Base-by-base conservation (phyloP, 1,140 invertebrate species). In the Neoseiulus cucumeris region DNA sequence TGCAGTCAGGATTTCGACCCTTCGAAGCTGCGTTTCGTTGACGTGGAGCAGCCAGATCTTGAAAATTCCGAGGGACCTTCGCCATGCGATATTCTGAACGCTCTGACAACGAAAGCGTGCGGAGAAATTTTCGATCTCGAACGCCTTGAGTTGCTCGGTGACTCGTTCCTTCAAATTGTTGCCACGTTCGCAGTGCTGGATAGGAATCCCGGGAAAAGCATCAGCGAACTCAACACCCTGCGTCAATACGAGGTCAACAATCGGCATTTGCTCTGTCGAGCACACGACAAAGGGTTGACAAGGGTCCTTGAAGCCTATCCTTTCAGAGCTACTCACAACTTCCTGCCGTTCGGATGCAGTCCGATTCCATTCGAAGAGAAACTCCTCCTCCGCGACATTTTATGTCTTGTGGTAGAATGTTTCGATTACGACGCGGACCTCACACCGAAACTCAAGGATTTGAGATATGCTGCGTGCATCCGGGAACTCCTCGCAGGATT, bases 91-190 rank as follows among this genome's bases (percentile, higher is more conserved):
- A 86, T 98, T 66, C 76, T 98, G 1, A 89, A 97, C 80, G 93
- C 91, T 1, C 77, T 99, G 0, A 99, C 96, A 2, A 97, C 98
- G 90, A 97, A 93, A 0, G 98, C 97, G 79, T 93, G 95, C 0
- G 96, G 95, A 75, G 96, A 99, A 77, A 95, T 94, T 28, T 94
- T 98, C 65, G 98, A 98, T 77, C 76, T 98, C 47, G 96, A 99
- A 76, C 78, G 96, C 4, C 74, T 98, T 30, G 96, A 99, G 79
- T 98, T 95, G 0, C 95, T 99, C 66, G 96, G 96, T 0, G 96
- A 99, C 79, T 98, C 93, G 12, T 98, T 98, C 76, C 77, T 99
- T 0, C 99, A 99, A 77, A 28, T 47, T 7, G 45, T 47, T 5
- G 28, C 45, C 28, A 47, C 45, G 14, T 47, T 47, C 28, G 4